These are phyloP conservation scores for Megalopta genalis DNA, from an alignment of 1,140 invertebrate species.

Conservation along the genomic window DNA sequence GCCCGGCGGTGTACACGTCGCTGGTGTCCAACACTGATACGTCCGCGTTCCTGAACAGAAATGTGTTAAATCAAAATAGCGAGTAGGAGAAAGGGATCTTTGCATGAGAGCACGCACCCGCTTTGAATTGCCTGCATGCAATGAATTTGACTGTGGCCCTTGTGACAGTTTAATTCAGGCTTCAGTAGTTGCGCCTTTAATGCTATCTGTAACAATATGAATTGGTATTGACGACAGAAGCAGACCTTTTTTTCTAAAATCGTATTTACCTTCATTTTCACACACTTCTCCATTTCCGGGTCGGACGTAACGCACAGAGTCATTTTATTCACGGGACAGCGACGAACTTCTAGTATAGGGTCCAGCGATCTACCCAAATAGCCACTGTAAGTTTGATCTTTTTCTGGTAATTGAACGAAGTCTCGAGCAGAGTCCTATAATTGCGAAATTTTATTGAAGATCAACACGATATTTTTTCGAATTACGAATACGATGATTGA, in stretches of 20 bases:
- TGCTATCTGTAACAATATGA: constrained; percentile 85
- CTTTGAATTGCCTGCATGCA: constrained; percentile 92
- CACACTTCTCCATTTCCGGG: constrained; percentile 94
- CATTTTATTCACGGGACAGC: constrained; percentile 90
- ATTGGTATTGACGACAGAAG: too few relatives aligned
- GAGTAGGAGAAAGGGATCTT: background rate
- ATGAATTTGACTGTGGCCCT: constrained; percentile 90
- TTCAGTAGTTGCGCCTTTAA: constrained; percentile 92
- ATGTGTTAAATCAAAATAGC: background rate
- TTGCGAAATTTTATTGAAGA: constrained; percentile 9
- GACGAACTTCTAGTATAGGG: constrained; percentile 86
- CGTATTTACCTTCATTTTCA: constrained; percentile 92
- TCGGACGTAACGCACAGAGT: constrained; percentile 95
- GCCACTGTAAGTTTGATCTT: constrained; percentile 82
- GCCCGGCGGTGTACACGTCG: constrained; percentile 95
- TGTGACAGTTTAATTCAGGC: constrained; percentile 93
- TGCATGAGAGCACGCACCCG: constrained; percentile 79
- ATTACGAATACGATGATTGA: constrained; percentile 24
- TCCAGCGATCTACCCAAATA: constrained; percentile 84
- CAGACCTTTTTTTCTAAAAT: constrained; percentile 13
- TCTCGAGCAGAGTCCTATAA: constrained; percentile 86
- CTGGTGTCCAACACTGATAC: constrained; percentile 95
- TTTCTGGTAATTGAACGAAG: constrained; percentile 83
- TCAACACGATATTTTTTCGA: too few relatives aligned
- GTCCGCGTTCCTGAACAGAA: constrained; percentile 87